Conservation (phyloP, 2,113 vertebrate species). For the Suncus etruscus region DNA sequence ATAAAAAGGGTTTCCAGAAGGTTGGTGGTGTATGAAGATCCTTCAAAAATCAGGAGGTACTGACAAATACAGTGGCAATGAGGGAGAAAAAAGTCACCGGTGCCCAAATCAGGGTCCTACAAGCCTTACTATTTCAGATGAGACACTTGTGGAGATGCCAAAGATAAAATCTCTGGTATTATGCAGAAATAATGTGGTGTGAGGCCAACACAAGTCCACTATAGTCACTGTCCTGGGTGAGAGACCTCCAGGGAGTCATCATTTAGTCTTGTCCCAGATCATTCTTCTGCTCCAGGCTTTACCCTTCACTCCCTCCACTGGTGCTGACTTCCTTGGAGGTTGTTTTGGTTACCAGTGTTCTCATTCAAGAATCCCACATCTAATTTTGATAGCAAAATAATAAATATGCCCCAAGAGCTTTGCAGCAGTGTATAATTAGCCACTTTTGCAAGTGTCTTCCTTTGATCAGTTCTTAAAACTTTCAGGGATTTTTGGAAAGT, state of each 20-base stretch:
- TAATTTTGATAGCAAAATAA: not conserved
- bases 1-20: not conserved
- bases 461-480: not conserved
- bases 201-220: not conserved
- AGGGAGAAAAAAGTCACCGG: not conserved
- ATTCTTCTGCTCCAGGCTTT: rapidly evolving
- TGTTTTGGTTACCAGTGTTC: not conserved
- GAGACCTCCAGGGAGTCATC: too few relatives aligned
- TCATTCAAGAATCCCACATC: not conserved
- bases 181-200: not conserved
- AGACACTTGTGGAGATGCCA: not conserved
- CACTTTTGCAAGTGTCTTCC: not conserved
- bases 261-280: not conserved
- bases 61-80: not conserved
- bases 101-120: not conserved
- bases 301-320: not conserved
- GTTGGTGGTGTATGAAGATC: not conserved
- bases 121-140: not conserved
- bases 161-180: too few relatives aligned
- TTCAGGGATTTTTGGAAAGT: not conserved
- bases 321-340: not conserved
- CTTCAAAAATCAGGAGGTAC: not conserved
- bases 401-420: not conserved
- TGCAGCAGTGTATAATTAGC: not conserved
- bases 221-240: not conserved